phyloP scores from a whole-genome alignment of 2,113 vertebrate species.

The Actinemys pallida region DNA sequence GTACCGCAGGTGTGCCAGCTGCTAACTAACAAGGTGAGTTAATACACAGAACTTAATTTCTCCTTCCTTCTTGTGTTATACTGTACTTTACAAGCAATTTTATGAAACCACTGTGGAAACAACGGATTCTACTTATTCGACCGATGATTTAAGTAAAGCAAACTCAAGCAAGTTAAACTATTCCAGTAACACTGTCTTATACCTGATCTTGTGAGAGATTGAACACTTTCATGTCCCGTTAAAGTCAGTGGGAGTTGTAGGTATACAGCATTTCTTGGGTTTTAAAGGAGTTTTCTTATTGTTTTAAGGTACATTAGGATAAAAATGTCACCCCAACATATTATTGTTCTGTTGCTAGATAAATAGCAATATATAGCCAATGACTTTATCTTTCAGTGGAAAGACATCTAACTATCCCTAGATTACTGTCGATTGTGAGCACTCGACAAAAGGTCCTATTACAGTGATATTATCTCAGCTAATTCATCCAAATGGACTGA shows the following conservation, averaged over 20 bases:
- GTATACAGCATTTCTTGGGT: not conserved
- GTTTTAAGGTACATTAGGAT: not conserved
- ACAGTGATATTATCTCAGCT: not conserved
- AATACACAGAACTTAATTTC: not conserved
- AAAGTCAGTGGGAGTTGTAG: not conserved
- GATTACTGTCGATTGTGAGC: not conserved
- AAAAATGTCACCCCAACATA: not conserved
- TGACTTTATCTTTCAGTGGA: not conserved
- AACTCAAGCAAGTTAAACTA: not conserved
- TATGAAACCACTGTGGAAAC: not conserved
- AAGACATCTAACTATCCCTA: not conserved
- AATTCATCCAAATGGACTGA: constrained; percentile 10
- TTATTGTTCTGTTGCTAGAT: not conserved
- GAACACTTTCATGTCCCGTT: rapidly evolving
- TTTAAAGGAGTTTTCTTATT: not conserved
- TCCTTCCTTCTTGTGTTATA: not conserved
- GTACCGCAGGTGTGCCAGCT: constrained; percentile 98
- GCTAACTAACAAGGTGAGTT: constrained; percentile 95
- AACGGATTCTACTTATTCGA: not conserved
- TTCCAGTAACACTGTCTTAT: not conserved
- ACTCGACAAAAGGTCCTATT: not conserved
- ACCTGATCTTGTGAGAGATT: not conserved
- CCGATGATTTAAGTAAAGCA: not conserved
- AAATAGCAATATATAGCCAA: not conserved
- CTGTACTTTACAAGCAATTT: not conserved